Base-by-base conservation (phyloP, 2,797 vertebrate genomes). In the Telmatherina bonti region DNA sequence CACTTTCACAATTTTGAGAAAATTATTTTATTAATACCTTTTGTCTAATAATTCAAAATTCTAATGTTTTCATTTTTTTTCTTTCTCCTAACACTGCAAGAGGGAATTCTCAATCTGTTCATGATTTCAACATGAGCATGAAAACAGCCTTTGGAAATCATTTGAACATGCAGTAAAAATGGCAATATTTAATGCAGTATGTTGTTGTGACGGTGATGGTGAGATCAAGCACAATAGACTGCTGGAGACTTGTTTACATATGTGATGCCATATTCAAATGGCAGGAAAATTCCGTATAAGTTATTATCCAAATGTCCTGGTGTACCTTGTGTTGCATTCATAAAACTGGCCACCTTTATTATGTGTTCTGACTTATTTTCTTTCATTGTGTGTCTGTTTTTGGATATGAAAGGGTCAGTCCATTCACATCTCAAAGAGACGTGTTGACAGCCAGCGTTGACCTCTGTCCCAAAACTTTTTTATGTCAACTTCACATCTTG, bases 381-480 rank as follows among this genome's bases (percentile, higher is more conserved):
- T 20, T 43, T 43, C 18, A 20, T 4, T 43, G 16, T 18, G 15
- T 43, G 16, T 43, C 41, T 43, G 3, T 43, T 20, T 18, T 43
- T 18, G 4, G 16, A 43, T 20, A 43, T 43, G 41, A 43, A 43
- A 20, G 41, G 18, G 41, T 43, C 5, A 20, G 1, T 51, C 20
- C 30, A 41, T 26, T 53, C 45, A n/a, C 27, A 29, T 67, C 27
- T 24, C 11, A 1, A 3, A 10, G 13, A 18, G 2, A 41, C 45
- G 24, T 56, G 58, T 60, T 57, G 67, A 67, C 52, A 56, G 27
- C 20, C 0, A 7, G 7, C 1, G 1, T 35, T 77, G 27, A 71
- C 62, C 71, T 82, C 35, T 67, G 70, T 62, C 58, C 65, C 20
- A 33, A 29, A 81, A 56, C 12, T 26, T 47, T 51, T 30, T 16